phyloP scores from a whole-genome alignment of 2,797 vertebrate genomes.

The Bryconaethiops microstoma region DNA sequence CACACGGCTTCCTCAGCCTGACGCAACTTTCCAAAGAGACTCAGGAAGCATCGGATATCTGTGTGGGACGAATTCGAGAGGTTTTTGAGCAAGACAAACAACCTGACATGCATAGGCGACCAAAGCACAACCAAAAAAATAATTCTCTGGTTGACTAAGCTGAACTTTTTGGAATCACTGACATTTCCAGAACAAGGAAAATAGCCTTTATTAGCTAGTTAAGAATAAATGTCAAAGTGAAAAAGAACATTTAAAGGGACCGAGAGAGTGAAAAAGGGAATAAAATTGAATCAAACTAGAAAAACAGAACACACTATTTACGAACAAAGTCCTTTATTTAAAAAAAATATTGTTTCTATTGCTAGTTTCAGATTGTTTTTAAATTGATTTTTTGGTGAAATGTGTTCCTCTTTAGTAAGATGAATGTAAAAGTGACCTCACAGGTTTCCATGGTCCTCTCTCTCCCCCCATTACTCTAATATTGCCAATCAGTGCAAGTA shows the following conservation, averaged over 20 bases:
- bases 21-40: constrained; percentile 83
- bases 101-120: constrained; percentile 28
- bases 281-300: background rate
- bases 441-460: background rate
- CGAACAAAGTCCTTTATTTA: no score
- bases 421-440: background rate
- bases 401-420: background rate
- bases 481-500: no score
- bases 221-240: background rate
- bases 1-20: constrained; percentile 90
- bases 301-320: no score
- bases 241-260: background rate
- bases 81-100: constrained; percentile 66
- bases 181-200: background rate
- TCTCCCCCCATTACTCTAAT: no score
- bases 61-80: constrained; percentile 76
- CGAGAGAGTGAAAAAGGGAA: background rate
- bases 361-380: background rate
- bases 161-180: background rate
- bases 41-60: constrained; percentile 74
- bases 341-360: background rate
- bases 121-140: constrained; percentile 33
- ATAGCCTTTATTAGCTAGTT: background rate
- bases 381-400: background rate
- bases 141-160: background rate